A percentile compares a stretch with the other conserved stretches of the same genome.
Evolutionary conservation across 2,888 invertebrate species (phyloP).

Genomic region (Cosmopolites sordidus): DNA sequence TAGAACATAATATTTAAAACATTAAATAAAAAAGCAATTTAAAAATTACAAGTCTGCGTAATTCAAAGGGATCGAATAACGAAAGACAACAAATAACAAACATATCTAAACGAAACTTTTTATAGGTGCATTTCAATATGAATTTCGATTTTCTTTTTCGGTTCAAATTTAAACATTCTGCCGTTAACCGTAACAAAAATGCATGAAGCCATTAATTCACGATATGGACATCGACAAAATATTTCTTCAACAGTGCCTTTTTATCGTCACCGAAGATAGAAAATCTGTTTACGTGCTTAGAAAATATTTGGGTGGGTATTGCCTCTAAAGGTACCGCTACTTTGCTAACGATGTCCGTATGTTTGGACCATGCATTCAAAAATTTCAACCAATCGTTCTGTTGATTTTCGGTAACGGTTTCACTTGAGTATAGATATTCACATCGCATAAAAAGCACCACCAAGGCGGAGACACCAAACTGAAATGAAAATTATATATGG

Average conservation of each 20-base stretch:
- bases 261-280: slow-evolving; percentile 37
- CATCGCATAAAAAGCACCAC: slow-evolving; percentile 52
- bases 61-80: too few relatives aligned
- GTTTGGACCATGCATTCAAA: slow-evolving; percentile 52
- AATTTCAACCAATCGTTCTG: slow-evolving; percentile 52
- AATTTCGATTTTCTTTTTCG: too few relatives aligned
- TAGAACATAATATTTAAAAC: too few relatives aligned
- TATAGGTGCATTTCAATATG: too few relatives aligned
- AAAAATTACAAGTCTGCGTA: too few relatives aligned
- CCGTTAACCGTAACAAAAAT: too few relatives aligned
- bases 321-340: slow-evolving; percentile 42
- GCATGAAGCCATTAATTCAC: slow-evolving; percentile 3
- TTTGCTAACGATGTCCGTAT: slow-evolving; percentile 36
- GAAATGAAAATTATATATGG: too few relatives aligned
- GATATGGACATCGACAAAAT: slow-evolving; percentile 35
- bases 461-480: slow-evolving; percentile 58
- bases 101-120: too few relatives aligned
- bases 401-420: slow-evolving; percentile 40
- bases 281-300: slow-evolving; percentile 42
- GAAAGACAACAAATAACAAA: too few relatives aligned
- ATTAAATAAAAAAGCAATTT: too few relatives aligned
- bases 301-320: slow-evolving; percentile 41
- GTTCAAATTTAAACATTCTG: too few relatives aligned
- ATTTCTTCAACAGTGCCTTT: slow-evolving; percentile 38
- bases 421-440: slow-evolving; percentile 48